phyloP scores from a whole-genome alignment of 2,797 vertebrate genomes.

The Melanogrammus aeglefinus region DNA sequence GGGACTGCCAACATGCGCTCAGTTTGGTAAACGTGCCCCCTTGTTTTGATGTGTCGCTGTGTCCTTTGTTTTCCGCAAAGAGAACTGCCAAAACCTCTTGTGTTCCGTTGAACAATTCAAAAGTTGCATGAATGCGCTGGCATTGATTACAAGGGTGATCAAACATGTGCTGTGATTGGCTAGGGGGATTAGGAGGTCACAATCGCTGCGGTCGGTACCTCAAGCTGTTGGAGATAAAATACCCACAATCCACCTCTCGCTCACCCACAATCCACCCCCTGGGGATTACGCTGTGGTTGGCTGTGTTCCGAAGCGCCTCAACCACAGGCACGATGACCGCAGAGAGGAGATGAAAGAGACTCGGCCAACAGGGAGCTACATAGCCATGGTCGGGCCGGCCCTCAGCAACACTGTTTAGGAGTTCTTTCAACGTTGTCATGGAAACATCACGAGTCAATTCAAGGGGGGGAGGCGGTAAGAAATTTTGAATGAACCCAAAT shows the following conservation, averaged over 20 bases:
- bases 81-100: neutral
- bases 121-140: neutral
- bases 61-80: neutral
- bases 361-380: slow-evolving; percentile 29
- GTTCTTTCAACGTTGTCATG: neutral
- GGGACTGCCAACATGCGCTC: too few relatives aligned
- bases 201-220: slow-evolving; percentile 29
- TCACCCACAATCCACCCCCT: neutral
- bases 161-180: slow-evolving; percentile 10
- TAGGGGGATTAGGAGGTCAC: slow-evolving; percentile 23
- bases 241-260: slow-evolving; percentile 35
- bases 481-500: neutral
- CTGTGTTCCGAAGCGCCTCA: slow-evolving; percentile 37
- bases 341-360: slow-evolving; percentile 9
- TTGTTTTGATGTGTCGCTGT: neutral
- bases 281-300: slow-evolving; percentile 16
- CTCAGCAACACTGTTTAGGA: slow-evolving; percentile 14
- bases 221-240: slow-evolving; percentile 34
- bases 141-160: neutral
- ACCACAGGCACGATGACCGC: slow-evolving; percentile 33
- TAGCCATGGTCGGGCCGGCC: slow-evolving; percentile 9
- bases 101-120: neutral
- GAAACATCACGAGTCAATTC: neutral
- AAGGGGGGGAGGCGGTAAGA: neutral
- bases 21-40: neutral